These are phyloP conservation scores for Melieria omissa DNA, from an alignment of 2,888 invertebrate genomes.

Conservation along the genomic window DNA sequence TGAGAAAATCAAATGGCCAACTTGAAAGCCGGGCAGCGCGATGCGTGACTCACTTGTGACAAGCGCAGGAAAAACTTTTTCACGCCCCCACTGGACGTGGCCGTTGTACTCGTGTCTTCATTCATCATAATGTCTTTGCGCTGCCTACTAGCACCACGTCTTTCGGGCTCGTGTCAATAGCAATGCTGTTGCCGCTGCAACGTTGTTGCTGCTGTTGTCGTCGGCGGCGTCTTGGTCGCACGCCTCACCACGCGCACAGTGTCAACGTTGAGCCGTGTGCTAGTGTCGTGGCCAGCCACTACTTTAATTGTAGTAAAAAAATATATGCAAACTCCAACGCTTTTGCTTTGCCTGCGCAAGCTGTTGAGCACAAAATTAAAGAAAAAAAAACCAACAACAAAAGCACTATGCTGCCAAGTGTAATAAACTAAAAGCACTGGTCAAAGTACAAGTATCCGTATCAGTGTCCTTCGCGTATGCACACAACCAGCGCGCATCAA, in stretches of 20 bases:
- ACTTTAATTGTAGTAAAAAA: no score
- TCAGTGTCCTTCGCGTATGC: slow-evolving; percentile 15
- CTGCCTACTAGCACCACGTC: no score
- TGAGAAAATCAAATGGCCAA: no score
- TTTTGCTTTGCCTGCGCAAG: neutral
- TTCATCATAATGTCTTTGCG: slow-evolving; percentile 59
- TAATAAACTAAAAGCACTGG: slow-evolving; percentile 16
- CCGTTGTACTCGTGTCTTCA: slow-evolving; percentile 61
- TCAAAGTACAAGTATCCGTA: slow-evolving; percentile 14
- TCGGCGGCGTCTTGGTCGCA: no score
- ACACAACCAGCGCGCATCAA: slow-evolving; percentile 3
- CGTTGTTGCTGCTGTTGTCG: neutral
- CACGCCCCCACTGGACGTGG: slow-evolving; percentile 57
- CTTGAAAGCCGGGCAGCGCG: no score
- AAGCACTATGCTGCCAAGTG: no score
- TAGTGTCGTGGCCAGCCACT: no score
- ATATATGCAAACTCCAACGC: neutral
- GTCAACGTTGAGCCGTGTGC: no score
- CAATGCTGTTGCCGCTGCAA: no score
- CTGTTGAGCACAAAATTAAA: slow-evolving; percentile 13
- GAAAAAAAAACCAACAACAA: slow-evolving; percentile 7
- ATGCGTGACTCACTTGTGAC: slow-evolving; percentile 60
- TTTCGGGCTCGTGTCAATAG: no score
- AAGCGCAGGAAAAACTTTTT: slow-evolving; percentile 64
- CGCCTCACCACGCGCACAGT: no score